These are phyloP conservation scores for Anas platyrhynchos DNA, from an alignment of 2,113 vertebrate genomes.

Conservation along the genomic window DNA sequence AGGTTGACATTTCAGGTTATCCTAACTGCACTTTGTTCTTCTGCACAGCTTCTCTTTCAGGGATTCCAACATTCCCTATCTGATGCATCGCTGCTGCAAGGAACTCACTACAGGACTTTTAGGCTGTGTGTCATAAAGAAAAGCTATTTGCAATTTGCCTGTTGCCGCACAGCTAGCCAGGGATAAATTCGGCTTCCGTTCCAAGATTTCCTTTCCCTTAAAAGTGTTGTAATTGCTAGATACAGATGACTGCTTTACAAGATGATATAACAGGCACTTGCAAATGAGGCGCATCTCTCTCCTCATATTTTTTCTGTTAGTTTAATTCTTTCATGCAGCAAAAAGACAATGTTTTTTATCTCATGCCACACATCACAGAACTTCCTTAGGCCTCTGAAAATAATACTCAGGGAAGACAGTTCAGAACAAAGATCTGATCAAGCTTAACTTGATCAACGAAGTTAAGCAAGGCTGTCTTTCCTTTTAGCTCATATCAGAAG, in stretches of 20 bases:
- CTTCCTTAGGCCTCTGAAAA: neutral
- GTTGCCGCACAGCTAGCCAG: neutral
- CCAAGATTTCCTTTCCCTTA: neutral
- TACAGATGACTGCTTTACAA: neutral
- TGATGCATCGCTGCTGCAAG: neutral
- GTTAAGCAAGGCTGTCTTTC: neutral
- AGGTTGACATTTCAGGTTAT: neutral
- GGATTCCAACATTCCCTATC: neutral
- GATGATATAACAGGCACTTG: neutral
- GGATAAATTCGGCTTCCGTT: neutral
- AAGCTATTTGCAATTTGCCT: neutral
- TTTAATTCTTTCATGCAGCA: neutral
- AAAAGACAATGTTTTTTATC: neutral
- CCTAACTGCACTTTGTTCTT: neutral
- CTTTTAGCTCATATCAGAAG: neutral
- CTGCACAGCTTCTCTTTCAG: neutral
- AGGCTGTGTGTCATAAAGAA: neutral
- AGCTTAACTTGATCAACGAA: neutral
- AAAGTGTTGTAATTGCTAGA: neutral
- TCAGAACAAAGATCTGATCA: neutral
- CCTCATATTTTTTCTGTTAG: accelerated
- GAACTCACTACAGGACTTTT: neutral
- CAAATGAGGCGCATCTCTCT: neutral
- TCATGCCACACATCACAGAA: neutral
- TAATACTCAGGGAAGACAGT: neutral